These are phyloP conservation scores for Gymnogyps californianus DNA, from an alignment of 2,113 vertebrate genomes.

Conservation along the genomic window DNA sequence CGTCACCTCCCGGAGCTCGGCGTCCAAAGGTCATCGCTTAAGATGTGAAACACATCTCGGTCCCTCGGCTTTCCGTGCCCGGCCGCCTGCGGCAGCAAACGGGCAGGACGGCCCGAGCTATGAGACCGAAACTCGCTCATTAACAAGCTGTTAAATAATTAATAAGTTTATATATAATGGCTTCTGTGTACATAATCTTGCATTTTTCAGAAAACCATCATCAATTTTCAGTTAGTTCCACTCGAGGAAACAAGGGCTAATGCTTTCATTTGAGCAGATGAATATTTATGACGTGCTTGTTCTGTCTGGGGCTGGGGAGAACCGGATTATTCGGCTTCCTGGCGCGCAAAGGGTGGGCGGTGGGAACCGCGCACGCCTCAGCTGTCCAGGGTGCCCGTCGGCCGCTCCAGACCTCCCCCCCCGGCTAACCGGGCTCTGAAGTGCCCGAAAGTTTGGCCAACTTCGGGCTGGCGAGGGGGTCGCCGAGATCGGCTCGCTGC, in stretches of 20 bases:
- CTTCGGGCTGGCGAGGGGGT: background rate
- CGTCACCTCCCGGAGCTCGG: accelerated
- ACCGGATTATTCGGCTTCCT: background rate
- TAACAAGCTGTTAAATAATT: slow-evolving; percentile 79
- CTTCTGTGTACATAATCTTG: slow-evolving; percentile 74
- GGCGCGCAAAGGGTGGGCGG: background rate
- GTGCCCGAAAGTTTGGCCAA: background rate
- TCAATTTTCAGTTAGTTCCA: slow-evolving; percentile 77
- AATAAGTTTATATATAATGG: slow-evolving; percentile 76
- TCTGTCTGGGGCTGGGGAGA: slow-evolving; percentile 11
- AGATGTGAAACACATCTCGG: background rate
- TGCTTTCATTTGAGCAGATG: slow-evolving; percentile 68
- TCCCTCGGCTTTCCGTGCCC: background rate
- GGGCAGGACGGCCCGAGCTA: background rate
- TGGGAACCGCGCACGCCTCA: accelerated
- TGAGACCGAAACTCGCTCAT: background rate
- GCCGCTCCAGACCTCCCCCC: background rate
- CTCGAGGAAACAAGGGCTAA: slow-evolving; percentile 65
- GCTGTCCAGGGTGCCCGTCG: background rate
- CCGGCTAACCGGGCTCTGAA: background rate
- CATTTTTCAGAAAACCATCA: slow-evolving; percentile 71
- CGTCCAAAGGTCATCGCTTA: accelerated
- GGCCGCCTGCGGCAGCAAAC: accelerated
- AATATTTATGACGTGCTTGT: slow-evolving; percentile 68
- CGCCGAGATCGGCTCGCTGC: accelerated